Conservation (phyloP, 2,113 vertebrate genomes). For the Piliocolobus tephrosceles region DNA sequence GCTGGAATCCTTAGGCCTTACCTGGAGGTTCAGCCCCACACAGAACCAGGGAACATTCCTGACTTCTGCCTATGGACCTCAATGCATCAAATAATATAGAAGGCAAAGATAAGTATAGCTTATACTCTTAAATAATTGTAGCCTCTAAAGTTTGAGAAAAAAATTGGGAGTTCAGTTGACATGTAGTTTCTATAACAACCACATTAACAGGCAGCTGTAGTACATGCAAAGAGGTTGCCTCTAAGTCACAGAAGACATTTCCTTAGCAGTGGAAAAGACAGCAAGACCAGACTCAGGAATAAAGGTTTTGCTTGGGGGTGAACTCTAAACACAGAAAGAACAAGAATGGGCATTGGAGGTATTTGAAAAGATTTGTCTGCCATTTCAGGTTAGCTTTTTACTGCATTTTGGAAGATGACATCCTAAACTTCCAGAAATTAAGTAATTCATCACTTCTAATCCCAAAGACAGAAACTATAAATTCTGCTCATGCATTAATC, state of each 20-base stretch:
- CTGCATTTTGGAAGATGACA: constrained; percentile 10
- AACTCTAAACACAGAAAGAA: neutral
- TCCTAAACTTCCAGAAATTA: neutral
- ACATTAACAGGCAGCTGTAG: neutral
- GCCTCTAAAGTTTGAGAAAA: neutral
- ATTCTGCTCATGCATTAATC: neutral
- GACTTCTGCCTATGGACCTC: neutral
- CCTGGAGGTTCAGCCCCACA: neutral
- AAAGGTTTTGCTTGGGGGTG: neutral
- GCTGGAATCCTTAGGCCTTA: neutral
- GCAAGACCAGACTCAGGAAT: neutral
- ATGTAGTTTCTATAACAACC: neutral
- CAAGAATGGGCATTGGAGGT: neutral
- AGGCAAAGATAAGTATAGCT: neutral
- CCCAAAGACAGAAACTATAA: neutral
- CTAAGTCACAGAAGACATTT: neutral
- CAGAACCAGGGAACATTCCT: neutral
- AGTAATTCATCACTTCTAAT: neutral
- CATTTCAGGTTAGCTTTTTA: neutral
- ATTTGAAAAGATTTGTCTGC: neutral
- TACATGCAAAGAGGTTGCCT: neutral
- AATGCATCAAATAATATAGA: neutral
- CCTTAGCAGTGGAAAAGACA: neutral
- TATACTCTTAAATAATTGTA: neutral
- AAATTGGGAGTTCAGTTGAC: neutral